A percentile compares a stretch with the other conserved stretches of the same genome.
phyloP scores from a whole-genome alignment of 2,113 vertebrate genomes.

The Oxyruncus cristatus region DNA sequence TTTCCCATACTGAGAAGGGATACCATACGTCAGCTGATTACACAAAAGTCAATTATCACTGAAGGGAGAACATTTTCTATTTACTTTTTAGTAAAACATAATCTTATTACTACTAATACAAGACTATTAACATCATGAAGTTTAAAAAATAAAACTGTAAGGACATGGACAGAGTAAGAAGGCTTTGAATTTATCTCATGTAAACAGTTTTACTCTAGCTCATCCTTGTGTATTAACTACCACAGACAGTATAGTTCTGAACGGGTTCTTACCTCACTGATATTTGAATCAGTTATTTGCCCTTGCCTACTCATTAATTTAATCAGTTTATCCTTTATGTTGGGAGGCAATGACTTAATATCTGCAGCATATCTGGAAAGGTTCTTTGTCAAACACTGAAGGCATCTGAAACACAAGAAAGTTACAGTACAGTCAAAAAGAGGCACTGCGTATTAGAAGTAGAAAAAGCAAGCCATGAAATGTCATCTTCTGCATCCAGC shows the following conservation, averaged over 20 bases:
- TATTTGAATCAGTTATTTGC: conserved; percentile 83
- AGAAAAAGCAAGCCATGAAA: neutral
- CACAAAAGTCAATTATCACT: neutral
- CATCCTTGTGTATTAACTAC: neutral
- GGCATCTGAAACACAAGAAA: conserved; percentile 71
- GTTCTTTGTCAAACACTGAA: conserved; percentile 73
- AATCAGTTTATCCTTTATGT: conserved; percentile 84
- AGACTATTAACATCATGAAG: neutral
- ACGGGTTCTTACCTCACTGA: conserved; percentile 78
- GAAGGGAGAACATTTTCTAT: neutral
- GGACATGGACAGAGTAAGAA: neutral
- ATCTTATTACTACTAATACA: neutral
- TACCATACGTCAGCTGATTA: neutral
- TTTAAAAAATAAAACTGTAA: neutral
- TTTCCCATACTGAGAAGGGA: neutral
- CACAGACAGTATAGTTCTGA: neutral
- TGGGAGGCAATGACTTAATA: conserved; percentile 78
- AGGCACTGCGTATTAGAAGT: neutral
- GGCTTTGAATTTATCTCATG: neutral
- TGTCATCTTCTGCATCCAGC: neutral
- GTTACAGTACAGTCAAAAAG: neutral
- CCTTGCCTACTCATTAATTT: conserved; percentile 80
- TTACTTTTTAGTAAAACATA: neutral
- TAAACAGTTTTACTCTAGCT: neutral
- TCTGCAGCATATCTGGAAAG: conserved; percentile 76